Base-by-base conservation (phyloP, 2,113 vertebrate species). In the Helogale parvula region DNA sequence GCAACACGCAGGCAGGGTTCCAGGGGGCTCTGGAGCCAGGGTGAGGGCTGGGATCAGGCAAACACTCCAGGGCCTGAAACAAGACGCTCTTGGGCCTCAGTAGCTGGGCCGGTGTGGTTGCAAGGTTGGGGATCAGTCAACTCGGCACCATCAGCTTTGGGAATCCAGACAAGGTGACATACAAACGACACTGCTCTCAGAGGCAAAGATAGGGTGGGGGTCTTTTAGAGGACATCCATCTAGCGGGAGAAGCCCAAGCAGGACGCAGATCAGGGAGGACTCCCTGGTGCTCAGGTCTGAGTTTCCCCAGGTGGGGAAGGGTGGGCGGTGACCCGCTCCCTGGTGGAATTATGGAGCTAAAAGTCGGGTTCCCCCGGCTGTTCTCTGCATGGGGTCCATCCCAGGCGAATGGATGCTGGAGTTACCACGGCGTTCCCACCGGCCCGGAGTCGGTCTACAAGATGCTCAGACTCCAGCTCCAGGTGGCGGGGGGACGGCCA, bases 1-100 rank as follows among this genome's bases (percentile, higher is more conserved):
- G 5, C 0, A 3, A 38, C 31, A 33, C 0, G 27, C 23, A 11
- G 14, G 27, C 23, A 11, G 14, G 57, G 3, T 3, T 27, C 4
- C 12, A 15, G 8, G 17, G n/a, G 85, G 4, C 14, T 57, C n/a
- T 10, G 38, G 52, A 77, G 13, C 60, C 69, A 41, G 10, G 8
- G 31, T 5, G n/a, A 68, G 31, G 27, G 50, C 13, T n/a, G n/a
- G 65, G 14, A 29, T 33, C 16, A 33, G 41, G 23, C 12, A 83
- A 35, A 60, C 41, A 19, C 65, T 16, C 41, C 52, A 52, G 54
- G 13, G 38, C 17, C 12, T 19, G 9, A 38, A 50, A 14, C 2
- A 47, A 31, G 31, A 23, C 8, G 11, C 11, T n/a, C 41, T n/a
- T 38, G 23, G 25, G 29, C 11, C 2, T 76, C 9, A 27, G 21